phyloP scores from a whole-genome alignment of 2,113 vertebrate species.

The Xyrauchen texanus region DNA sequence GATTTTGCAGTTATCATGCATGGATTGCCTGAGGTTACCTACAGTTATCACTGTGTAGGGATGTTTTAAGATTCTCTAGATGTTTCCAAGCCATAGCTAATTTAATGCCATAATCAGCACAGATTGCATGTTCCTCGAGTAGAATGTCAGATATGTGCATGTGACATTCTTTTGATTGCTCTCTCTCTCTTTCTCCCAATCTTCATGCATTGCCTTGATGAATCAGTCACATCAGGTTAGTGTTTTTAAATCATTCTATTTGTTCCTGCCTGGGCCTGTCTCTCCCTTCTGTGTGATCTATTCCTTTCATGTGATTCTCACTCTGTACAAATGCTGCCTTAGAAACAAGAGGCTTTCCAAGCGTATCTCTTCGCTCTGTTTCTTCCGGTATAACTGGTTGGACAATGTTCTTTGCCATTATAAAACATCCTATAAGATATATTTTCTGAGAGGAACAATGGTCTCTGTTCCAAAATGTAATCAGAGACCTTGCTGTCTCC shows the following conservation, averaged over 20 bases:
- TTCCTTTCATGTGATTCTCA: too few species aligned
- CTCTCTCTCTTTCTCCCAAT: not conserved
- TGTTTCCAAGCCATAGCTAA: not conserved
- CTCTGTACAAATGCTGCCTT: too few species aligned
- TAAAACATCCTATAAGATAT: too few species aligned
- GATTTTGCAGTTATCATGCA: conserved; percentile 1
- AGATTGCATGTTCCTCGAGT: conserved; percentile 15
- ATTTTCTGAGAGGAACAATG: too few species aligned
- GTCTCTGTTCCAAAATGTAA: too few species aligned
- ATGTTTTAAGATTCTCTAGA: conserved; percentile 7
- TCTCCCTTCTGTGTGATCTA: too few species aligned
- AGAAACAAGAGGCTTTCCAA: too few species aligned
- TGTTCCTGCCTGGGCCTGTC: not conserved
- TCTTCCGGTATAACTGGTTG: too few species aligned
- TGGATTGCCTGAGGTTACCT: not conserved
- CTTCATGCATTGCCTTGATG: conserved; percentile 1
- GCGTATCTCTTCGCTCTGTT: too few species aligned
- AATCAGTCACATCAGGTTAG: conserved; percentile 41
- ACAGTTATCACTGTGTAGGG: not conserved
- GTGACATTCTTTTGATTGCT: conserved; percentile 11
- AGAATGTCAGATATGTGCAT: conserved; percentile 9
- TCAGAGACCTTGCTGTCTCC: too few species aligned
- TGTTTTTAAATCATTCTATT: conserved; percentile 24
- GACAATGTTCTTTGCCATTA: too few species aligned
- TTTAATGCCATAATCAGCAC: conserved; percentile 45